phyloP scores from a whole-genome alignment of 2,797 vertebrate genomes.

The Danio jaintianensis region DNA sequence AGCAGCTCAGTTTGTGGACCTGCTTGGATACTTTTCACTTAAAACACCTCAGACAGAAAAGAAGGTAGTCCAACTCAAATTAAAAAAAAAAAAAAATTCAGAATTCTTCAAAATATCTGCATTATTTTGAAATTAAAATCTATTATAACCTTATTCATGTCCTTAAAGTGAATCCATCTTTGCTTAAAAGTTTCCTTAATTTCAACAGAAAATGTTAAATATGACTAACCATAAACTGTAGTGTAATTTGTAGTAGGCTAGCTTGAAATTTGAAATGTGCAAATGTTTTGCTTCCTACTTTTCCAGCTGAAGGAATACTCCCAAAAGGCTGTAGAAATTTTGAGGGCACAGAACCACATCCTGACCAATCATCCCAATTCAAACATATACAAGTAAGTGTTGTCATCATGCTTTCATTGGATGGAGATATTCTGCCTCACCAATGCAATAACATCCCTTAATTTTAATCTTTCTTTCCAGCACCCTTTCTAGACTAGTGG shows the following conservation, averaged over 20 bases:
- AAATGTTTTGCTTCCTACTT: neutral
- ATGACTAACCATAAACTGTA: neutral
- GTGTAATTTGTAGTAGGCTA: neutral
- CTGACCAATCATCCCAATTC: constrained; percentile 99
- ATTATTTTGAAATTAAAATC: too few relatives aligned
- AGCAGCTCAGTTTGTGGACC: constrained; percentile 97
- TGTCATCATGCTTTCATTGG: neutral
- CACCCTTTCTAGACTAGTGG: constrained; percentile 95
- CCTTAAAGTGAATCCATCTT: neutral
- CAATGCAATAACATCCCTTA: neutral
- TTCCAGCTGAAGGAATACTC: constrained; percentile 95
- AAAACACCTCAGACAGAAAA: constrained; percentile 98
- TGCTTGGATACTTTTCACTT: constrained; percentile 97
- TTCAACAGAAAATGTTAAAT: neutral
- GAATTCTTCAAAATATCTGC: too few relatives aligned
- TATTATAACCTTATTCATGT: too few relatives aligned
- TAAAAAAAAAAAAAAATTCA: too few relatives aligned
- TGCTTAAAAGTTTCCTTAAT: neutral
- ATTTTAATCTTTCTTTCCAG: constrained; percentile 68
- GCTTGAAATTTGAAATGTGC: neutral
- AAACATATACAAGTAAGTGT: constrained; percentile 96
- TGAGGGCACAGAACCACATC: constrained; percentile 96
- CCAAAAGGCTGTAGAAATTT: constrained; percentile 97
- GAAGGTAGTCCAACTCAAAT: constrained; percentile 80
- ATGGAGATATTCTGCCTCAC: neutral